Percentiles rank a stretch among this genome's conserved stretches.
Conservation (phyloP, 2,797 vertebrate genomes). For the Tenualosa thibaudeaui region DNA sequence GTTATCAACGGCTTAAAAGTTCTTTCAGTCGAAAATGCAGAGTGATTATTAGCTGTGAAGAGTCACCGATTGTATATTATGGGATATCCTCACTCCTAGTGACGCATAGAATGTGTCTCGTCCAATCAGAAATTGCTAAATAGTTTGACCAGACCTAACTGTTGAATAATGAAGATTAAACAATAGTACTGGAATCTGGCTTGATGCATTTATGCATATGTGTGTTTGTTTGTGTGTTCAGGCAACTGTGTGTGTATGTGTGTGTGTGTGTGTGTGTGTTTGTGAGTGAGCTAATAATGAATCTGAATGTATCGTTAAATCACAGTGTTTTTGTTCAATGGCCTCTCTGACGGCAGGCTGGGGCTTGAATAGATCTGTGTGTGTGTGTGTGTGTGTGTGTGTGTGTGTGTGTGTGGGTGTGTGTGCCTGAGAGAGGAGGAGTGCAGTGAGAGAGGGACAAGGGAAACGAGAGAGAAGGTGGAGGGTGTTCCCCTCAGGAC, state of each 20-base stretch:
- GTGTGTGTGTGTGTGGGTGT: conserved; percentile 27
- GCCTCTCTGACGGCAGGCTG: conserved; percentile 26
- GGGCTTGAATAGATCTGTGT: conserved; percentile 1
- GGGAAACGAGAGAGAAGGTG: not conserved
- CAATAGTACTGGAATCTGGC: not conserved
- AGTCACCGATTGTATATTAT: no score
- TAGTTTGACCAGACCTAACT: no score
- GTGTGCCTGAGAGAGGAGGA: not conserved
- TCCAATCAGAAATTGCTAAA: no score
- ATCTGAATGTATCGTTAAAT: conserved; percentile 20
- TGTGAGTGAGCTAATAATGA: not conserved
- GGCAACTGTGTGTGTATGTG: not conserved
- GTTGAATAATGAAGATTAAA: no score
- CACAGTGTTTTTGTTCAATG: conserved; percentile 12
- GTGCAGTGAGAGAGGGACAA: not conserved
- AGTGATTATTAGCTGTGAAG: no score
- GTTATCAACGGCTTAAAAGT: no score
- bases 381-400: not conserved
- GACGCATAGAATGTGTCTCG: no score
- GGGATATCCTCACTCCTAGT: no score
- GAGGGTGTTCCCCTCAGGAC: not conserved
- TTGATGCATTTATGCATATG: not conserved
- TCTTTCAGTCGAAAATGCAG: no score
- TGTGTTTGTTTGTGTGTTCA: not conserved
- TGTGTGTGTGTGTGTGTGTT: not conserved